Evolutionary conservation across 2,797 vertebrate genomes (phyloP).

Genomic region (Schizothorax lantsangensis): DNA sequence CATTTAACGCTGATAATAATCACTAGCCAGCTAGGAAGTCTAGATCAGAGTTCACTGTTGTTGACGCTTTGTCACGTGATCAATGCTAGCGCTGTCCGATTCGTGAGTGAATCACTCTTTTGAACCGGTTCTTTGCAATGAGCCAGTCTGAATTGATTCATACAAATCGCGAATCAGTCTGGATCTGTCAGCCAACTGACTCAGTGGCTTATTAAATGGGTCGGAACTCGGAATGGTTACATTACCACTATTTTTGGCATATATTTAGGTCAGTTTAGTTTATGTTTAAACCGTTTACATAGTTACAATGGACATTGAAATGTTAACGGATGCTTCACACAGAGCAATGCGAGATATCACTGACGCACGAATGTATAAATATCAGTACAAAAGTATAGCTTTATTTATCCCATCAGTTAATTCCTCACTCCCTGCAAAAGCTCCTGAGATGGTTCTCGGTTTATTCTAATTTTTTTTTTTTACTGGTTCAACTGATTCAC

Average conservation of each 20-base stretch:
- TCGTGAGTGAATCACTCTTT: not conserved
- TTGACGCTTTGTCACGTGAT: conserved; percentile 22
- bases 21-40: not conserved
- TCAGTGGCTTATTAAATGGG: not conserved
- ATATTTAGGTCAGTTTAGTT: not conserved
- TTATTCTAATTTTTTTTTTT: not conserved
- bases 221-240: not conserved
- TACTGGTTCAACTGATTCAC: not conserved
- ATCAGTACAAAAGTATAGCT: not conserved
- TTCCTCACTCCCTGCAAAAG: too few species aligned
- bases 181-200: not conserved
- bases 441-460: not conserved
- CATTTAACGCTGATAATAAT: not conserved
- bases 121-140: not conserved
- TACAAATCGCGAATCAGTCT: not conserved
- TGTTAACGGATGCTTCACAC: not conserved
- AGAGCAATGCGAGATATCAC: not conserved
- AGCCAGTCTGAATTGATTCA: not conserved
- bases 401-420: not conserved
- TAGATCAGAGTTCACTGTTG: conserved; percentile 31
- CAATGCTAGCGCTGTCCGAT: not conserved
- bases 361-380: not conserved
- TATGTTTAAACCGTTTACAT: not conserved
- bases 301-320: not conserved
- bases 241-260: not conserved